phyloP scores from a whole-genome alignment of 2,113 vertebrate genomes.

The Boulengeromyrus knoepffleri region DNA sequence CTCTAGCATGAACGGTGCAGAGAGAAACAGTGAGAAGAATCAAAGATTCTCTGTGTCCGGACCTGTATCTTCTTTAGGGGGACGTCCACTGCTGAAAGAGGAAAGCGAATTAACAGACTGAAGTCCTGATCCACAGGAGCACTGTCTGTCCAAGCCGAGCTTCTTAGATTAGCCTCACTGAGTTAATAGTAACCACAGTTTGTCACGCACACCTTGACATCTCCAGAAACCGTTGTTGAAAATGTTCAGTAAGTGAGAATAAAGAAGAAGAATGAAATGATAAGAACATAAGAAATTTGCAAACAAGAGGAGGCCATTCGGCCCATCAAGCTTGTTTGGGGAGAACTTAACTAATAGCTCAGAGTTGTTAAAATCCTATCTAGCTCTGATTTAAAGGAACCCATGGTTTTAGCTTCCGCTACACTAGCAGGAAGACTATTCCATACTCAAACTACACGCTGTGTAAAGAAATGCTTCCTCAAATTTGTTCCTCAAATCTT shows the following conservation, averaged over 20 bases:
- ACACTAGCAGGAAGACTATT: too few relatives aligned
- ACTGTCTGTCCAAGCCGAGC: not conserved
- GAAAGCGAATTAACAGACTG: not conserved
- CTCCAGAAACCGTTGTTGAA: not conserved
- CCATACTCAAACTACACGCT: too few relatives aligned
- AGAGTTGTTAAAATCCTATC: too few relatives aligned
- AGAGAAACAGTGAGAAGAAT: slow-evolving; percentile 19
- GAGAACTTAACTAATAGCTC: too few relatives aligned
- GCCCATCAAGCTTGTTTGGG: too few relatives aligned
- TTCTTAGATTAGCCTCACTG: too few relatives aligned
- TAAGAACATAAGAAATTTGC: not conserved
- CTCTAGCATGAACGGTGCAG: slow-evolving; percentile 17
- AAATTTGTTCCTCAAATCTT: not conserved
- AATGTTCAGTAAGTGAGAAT: not conserved
- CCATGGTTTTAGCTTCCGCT: too few relatives aligned
- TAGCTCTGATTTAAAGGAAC: too few relatives aligned
- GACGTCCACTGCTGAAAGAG: not conserved
- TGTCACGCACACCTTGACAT: not conserved
- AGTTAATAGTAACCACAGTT: not conserved
- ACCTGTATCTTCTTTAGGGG: not conserved
- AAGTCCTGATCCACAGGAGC: not conserved
- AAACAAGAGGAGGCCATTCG: too few relatives aligned
- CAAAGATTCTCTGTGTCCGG: slow-evolving; percentile 24
- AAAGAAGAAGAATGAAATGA: not conserved
- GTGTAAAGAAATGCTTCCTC: too few relatives aligned